Conservation (phyloP, 2,113 vertebrate species). For the Propithecus coquereli region DNA sequence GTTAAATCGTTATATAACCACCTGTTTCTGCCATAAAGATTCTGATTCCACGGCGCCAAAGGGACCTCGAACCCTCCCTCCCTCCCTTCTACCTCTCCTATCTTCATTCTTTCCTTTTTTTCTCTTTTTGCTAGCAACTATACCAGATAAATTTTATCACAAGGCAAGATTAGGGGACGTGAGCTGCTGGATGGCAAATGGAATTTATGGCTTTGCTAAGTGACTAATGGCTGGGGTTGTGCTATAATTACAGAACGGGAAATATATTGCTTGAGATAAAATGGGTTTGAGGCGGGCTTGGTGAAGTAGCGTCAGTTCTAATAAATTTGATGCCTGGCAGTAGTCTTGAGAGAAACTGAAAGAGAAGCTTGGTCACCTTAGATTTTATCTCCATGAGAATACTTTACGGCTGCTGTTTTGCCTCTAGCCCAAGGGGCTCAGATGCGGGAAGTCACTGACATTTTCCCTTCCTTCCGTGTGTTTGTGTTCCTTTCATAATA, state of each 20-base stretch:
- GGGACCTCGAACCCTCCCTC: not conserved
- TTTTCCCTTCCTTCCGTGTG: not conserved
- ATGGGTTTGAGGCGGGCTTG: not conserved
- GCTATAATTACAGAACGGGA: not conserved
- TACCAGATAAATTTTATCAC: too few species aligned
- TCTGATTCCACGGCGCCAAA: not conserved
- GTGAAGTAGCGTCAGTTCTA: not conserved
- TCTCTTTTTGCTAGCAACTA: too few species aligned
- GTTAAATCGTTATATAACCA: fast-evolving
- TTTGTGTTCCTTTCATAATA: not conserved
- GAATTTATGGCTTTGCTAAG: not conserved
- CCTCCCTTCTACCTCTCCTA: too few species aligned
- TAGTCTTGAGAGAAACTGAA: not conserved
- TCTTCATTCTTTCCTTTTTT: not conserved
- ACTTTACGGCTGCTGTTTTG: not conserved
- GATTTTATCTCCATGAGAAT: not conserved
- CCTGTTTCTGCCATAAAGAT: too few species aligned
- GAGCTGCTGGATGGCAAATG: not conserved
- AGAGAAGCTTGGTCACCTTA: not conserved
- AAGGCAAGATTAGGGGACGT: not conserved
- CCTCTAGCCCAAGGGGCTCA: not conserved
- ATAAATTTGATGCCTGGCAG: not conserved
- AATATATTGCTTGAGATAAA: too few species aligned
- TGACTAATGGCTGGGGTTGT: too few species aligned
- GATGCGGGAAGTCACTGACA: not conserved